Conservation (phyloP, 92 coral and sea anemone species). For the Desmophyllum pertusum region DNA sequence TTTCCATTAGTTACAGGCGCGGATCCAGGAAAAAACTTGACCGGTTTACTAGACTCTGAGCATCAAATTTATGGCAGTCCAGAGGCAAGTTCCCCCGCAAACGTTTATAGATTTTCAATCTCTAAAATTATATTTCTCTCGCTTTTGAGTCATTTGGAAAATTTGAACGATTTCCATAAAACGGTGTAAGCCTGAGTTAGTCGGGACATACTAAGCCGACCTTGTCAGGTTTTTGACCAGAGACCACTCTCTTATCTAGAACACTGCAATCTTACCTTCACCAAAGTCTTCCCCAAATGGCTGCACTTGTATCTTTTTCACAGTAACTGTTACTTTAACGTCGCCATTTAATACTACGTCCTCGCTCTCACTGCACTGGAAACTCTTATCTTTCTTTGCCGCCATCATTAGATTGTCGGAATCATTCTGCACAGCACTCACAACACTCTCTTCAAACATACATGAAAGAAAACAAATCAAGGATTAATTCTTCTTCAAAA, state of each 20-base stretch:
- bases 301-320: constrained; percentile 25
- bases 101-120: no score
- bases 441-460: background rate
- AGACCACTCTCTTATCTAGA: no score
- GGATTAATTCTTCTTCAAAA: background rate
- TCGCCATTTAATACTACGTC: constrained; percentile 9
- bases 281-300: constrained; percentile 26
- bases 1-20: no score
- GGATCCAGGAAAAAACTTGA: no score
- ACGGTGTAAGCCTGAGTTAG: no score
- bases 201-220: background rate
- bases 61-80: no score
- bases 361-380: constrained; percentile 3
- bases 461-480: background rate
- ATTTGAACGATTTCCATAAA: no score
- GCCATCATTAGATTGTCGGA: constrained; percentile 6
- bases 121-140: no score
- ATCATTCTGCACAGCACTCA: constrained; percentile 25
- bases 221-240: background rate
- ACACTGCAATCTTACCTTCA: constrained; percentile 25
- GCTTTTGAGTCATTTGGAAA: no score
- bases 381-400: constrained; percentile 19
- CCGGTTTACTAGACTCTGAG: no score
- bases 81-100: no score
- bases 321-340: background rate